A percentile compares a stretch with the other conserved stretches of the same genome.
phyloP scores from a whole-genome alignment of 2,888 invertebrate genomes.

The Alviniconcha strummeri region DNA sequence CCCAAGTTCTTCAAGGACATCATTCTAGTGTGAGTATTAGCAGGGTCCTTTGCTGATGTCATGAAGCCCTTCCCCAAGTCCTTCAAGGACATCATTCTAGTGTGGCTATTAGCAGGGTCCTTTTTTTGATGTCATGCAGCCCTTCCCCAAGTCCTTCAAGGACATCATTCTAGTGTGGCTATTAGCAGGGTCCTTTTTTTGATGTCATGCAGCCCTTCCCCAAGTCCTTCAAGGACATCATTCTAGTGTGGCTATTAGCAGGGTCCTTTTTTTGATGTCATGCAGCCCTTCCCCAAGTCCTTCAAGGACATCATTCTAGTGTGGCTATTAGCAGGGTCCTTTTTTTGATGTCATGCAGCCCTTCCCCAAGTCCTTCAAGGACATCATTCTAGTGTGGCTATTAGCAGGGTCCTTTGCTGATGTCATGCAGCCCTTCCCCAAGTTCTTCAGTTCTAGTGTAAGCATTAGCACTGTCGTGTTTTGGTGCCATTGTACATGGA shows the following conservation, averaged over 20 bases:
- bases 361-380: constrained; percentile 73
- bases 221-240: constrained; percentile 73
- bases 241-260: constrained; percentile 71
- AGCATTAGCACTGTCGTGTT: constrained; percentile 48
- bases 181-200: too few species aligned
- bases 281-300: constrained; percentile 75
- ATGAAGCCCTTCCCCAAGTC: constrained; percentile 75
- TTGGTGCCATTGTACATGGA: neutral
- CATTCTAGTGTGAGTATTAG: constrained; percentile 72
- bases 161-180: constrained; percentile 75
- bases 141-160: constrained; percentile 74
- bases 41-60: neutral
- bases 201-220: constrained; percentile 72
- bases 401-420: too few species aligned
- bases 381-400: constrained; percentile 74
- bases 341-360: constrained; percentile 66
- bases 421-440: constrained; percentile 73
- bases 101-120: constrained; percentile 65
- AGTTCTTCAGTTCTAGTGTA: constrained; percentile 74
- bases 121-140: constrained; percentile 60
- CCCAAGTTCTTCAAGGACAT: constrained; percentile 74
- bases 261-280: neutral
- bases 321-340: constrained; percentile 61
- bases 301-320: constrained; percentile 73
- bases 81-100: constrained; percentile 72